Evolutionary conservation across 2,113 vertebrate genomes (phyloP), one percentile per base, ranked within the genome.

Genomic region (Girardinichthys multiradiatus): DNA sequence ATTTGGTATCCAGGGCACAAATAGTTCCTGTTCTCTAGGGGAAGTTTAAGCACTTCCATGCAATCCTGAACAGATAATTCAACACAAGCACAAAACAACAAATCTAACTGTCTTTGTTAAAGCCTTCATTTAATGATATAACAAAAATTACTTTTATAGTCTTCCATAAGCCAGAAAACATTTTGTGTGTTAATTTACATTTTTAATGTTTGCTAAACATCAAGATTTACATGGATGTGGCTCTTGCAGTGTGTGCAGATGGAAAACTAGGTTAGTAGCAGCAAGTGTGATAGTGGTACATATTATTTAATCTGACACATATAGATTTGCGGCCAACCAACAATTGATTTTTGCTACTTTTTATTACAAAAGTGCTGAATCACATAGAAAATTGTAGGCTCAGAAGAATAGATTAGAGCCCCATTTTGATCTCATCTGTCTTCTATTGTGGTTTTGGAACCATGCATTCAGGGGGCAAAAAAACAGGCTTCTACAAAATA

Each of bases 241-340:
- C 66, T 80, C 60, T 10, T 2, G 28, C 51, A 70, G 73, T 48
- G 26, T 54, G 57, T 3, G 28, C 0, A 7, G 14, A 64, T 48
- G 58, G 28, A 24, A 35, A 65, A 39, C 58, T 19, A 64, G 21
- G 24, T 51, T 28, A 0, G 67, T 58, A 73, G 73, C 42, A 77
- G 73, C 19, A 54, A 54, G 48, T 24, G 75, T 48, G 33, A 74
- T 60, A 65, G 2, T 4, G 24, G n/a, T 24, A 73, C 24, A 64
- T 51, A 45, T 74, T 57, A 82, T 79, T 81, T 62, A 66, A 17
- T 35, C 63, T 27, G 70, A 84, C 72, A 67, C n/a, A 61, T 77
- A 85, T 54, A 37, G 64, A 78, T 79, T 79, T 77, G 79, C 74
- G 77, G 76, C 86, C 68, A 71, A 75, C 80, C 60, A 45, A 26